Evolutionary conservation across 92 coral and sea anemone species (phyloP).

Genomic region (Chrysogorgia sp.): DNA sequence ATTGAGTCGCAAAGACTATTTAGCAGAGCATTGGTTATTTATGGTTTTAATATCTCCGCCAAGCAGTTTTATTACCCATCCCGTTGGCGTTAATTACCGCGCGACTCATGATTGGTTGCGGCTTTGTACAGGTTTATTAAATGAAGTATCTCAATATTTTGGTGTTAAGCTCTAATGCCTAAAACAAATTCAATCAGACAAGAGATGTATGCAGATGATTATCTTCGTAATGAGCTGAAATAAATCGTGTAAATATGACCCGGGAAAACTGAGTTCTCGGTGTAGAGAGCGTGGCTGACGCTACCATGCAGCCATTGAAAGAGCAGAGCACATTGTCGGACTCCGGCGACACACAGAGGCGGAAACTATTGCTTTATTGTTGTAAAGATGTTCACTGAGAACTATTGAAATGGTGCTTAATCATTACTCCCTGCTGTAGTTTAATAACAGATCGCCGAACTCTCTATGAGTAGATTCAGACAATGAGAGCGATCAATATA

Average conservation of each 20-base stretch:
- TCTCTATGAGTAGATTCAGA: conserved; percentile 44
- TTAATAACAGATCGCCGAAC: conserved; percentile 52
- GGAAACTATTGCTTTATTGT: conserved; percentile 21
- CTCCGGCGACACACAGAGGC: conserved; percentile 32
- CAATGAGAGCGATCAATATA: conserved; percentile 51
- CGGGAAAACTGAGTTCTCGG: conserved; percentile 9
- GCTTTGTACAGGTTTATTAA: conserved; percentile 52
- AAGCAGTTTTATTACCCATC: conserved; percentile 53
- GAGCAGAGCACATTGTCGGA: conserved; percentile 18
- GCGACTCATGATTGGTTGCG: conserved; percentile 47
- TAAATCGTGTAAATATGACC: conserved; percentile 50
- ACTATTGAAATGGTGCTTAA: conserved; percentile 43
- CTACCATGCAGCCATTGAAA: conserved; percentile 11
- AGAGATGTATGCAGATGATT: conserved; percentile 52
- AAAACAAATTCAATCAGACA: conserved; percentile 54
- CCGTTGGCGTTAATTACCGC: conserved; percentile 52
- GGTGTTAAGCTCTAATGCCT: conserved; percentile 50
- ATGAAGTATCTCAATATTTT: conserved; percentile 50
- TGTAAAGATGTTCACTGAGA: conserved; percentile 11
- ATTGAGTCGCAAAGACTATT: conserved; percentile 46
- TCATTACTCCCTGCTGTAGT: conserved; percentile 52
- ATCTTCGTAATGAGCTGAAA: conserved; percentile 52
- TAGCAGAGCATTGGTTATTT: conserved; percentile 46
- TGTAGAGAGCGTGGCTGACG: not conserved
- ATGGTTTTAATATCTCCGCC: conserved; percentile 53